phyloP scores from a whole-genome alignment of 2,113 vertebrate species.

The Pholis gunnellus region DNA sequence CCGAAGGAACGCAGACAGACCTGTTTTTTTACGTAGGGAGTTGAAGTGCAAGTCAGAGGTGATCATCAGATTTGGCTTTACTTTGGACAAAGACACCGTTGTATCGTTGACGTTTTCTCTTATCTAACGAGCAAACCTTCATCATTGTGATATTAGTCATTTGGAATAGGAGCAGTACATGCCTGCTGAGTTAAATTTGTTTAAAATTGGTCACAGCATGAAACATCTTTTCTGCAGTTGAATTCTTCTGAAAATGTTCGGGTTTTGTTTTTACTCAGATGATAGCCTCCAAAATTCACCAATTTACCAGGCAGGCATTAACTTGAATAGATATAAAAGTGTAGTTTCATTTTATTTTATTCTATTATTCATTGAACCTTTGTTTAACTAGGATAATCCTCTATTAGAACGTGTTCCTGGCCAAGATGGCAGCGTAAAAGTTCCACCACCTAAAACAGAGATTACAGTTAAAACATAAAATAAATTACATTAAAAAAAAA shows the following conservation, averaged over 20 bases:
- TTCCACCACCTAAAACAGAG: too few relatives aligned
- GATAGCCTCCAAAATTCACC: not conserved
- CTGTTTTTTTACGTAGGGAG: conserved; percentile 14
- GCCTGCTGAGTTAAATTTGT: not conserved
- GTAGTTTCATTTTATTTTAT: not conserved
- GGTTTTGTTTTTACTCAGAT: not conserved
- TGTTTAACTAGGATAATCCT: not conserved
- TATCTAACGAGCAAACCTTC: not conserved
- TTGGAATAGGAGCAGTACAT: not conserved
- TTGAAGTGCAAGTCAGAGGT: conserved; percentile 3
- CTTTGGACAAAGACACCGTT: conserved; percentile 6
- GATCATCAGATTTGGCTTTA: conserved; percentile 32
- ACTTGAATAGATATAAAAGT: not conserved
- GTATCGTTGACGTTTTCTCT: not conserved
- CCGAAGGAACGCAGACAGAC: conserved; percentile 29
- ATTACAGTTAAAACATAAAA: too few relatives aligned
- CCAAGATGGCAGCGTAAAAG: too few relatives aligned
- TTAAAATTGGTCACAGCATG: not conserved
- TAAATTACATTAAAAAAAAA: too few relatives aligned
- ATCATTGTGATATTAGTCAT: not conserved
- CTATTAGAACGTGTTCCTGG: too few relatives aligned
- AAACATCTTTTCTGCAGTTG: not conserved
- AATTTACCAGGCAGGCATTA: not conserved
- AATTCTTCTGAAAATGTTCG: not conserved
- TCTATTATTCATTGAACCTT: not conserved